These are phyloP conservation scores for Tenthredo mesomela DNA, from an alignment of 2,888 invertebrate genomes.

Conservation along the genomic window DNA sequence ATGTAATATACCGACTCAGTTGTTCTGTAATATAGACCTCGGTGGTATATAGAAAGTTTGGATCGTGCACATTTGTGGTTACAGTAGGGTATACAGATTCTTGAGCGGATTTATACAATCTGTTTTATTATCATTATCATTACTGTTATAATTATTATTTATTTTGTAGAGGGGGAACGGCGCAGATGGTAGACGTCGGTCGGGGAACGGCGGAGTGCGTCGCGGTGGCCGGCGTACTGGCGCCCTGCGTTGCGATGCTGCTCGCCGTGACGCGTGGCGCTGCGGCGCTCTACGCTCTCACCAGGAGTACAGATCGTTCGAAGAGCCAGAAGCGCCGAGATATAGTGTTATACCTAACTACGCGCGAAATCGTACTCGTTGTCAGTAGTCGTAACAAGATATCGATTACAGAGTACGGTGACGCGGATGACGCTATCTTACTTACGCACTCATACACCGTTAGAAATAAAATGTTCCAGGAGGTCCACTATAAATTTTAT, in stretches of 20 bases:
- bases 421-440: not conserved
- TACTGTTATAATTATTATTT: not conserved
- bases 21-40: not conserved
- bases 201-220: conserved; percentile 63
- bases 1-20: not conserved
- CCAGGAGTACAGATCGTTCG: conserved; percentile 65
- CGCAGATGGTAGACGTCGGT: conserved; percentile 47
- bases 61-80: not conserved
- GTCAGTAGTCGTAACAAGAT: conserved; percentile 24
- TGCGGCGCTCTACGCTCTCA: conserved; percentile 73
- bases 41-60: not conserved
- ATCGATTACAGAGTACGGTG: conserved; percentile 15
- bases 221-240: conserved; percentile 71
- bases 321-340: conserved; percentile 35
- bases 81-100: not conserved
- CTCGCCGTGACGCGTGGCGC: conserved; percentile 76
- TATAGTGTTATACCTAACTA: not conserved
- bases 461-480: too few species aligned
- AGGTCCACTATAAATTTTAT: too few species aligned
- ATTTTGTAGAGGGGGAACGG: conserved; percentile 44
- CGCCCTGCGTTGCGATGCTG: conserved; percentile 74
- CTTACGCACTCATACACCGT: too few species aligned
- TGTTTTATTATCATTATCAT: conserved; percentile 1
- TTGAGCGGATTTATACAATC: conserved; percentile 39
- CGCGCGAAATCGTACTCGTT: conserved; percentile 38